Percentiles rank a stretch among this genome's conserved stretches.
These are phyloP conservation scores for Troglohyphantes excavatus DNA, from an alignment of 2,888 invertebrate species.

Conservation along the genomic window DNA sequence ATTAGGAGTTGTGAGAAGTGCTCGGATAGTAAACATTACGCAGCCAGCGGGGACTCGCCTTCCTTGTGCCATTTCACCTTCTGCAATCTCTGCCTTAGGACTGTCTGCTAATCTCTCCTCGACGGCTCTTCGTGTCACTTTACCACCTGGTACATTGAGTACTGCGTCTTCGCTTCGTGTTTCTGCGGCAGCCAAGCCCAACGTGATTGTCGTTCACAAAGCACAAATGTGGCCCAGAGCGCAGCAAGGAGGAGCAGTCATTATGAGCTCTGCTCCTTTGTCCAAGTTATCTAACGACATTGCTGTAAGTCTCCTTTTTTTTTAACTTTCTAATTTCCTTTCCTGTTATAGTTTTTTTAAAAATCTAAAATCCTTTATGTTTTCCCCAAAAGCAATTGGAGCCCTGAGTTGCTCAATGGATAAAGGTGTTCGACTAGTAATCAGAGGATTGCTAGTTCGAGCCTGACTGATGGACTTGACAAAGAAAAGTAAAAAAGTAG, in stretches of 20 bases:
- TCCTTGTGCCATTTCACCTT: slow-evolving; percentile 70
- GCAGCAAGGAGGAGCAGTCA: slow-evolving; percentile 50
- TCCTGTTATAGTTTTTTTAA: no score
- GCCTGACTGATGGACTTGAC: no score
- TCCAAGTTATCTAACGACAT: slow-evolving; percentile 56
- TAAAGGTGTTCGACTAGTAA: no score
- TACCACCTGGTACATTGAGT: slow-evolving; percentile 65
- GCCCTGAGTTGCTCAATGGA: no score
- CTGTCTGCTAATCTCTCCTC: slow-evolving; percentile 50
- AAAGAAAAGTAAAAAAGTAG: no score
- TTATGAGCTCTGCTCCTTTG: slow-evolving; percentile 57
- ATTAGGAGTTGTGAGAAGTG: slow-evolving; percentile 63
- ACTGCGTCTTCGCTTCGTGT: slow-evolving; percentile 50
- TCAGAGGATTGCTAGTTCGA: no score
- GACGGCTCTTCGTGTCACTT: slow-evolving; percentile 60
- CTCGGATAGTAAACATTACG: slow-evolving; percentile 66
- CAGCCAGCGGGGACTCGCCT: slow-evolving; percentile 55
- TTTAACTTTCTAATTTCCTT: no score
- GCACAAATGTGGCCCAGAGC: slow-evolving; percentile 73
- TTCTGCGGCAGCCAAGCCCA: slow-evolving; percentile 74
- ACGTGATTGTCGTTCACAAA: slow-evolving; percentile 79
- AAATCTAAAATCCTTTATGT: no score
- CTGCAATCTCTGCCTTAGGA: slow-evolving; percentile 68
- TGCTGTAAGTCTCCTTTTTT: slow-evolving; percentile 47
- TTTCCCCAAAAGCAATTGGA: no score